phyloP scores from a whole-genome alignment of 2,113 vertebrate genomes.

The Nematolebias whitei region DNA sequence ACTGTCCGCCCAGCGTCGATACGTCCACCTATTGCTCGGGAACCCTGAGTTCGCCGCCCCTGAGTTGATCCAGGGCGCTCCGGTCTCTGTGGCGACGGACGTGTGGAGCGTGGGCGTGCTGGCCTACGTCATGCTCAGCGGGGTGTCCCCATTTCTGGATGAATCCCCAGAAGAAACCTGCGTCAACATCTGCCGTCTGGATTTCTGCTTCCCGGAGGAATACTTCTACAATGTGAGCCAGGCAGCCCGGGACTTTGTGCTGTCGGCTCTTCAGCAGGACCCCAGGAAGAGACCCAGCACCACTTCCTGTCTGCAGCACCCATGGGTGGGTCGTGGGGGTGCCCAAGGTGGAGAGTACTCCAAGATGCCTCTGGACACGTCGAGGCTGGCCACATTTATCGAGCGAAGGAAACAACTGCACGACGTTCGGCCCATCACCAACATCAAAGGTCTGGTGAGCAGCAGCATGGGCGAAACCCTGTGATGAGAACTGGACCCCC shows the following conservation, averaged over 20 bases:
- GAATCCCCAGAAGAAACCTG: slow-evolving; percentile 98
- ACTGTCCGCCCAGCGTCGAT: slow-evolving; percentile 88
- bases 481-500: slow-evolving; percentile 42
- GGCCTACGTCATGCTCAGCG: slow-evolving; percentile 93
- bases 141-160: slow-evolving; percentile 95
- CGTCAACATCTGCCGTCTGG: slow-evolving; percentile 93
- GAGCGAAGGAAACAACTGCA: slow-evolving; percentile 93
- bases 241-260: slow-evolving; percentile 91
- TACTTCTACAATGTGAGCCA: slow-evolving; percentile 92
- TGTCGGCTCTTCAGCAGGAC: slow-evolving; percentile 88
- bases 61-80: slow-evolving; percentile 92
- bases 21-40: slow-evolving; percentile 91
- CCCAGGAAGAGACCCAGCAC: slow-evolving; percentile 88
- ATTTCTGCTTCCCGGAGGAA: slow-evolving; percentile 95
- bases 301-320: slow-evolving; percentile 92
- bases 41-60: slow-evolving; percentile 96
- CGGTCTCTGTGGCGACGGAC: slow-evolving; percentile 90
- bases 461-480: slow-evolving; percentile 78
- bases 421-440: slow-evolving; percentile 87
- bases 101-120: slow-evolving; percentile 95
- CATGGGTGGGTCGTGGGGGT: slow-evolving; percentile 88
- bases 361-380: slow-evolving; percentile 91
- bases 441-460: slow-evolving; percentile 89
- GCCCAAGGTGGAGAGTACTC: slow-evolving; percentile 89
- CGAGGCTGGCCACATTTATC: slow-evolving; percentile 90